Base-by-base conservation (phyloP, 2,888 invertebrate species). In the Platypus cylindrus region DNA sequence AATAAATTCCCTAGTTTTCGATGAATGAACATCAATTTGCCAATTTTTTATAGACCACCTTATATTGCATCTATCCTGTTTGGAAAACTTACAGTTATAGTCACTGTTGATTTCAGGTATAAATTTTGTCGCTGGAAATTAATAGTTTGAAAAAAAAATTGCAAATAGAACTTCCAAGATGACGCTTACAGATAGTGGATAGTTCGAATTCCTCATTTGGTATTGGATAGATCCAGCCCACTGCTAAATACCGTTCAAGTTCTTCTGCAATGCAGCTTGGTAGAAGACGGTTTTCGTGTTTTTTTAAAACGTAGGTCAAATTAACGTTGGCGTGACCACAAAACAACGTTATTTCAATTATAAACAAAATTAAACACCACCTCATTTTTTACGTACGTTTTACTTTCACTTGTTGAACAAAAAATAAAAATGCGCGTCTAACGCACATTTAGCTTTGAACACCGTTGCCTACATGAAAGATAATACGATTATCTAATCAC, bases 201-300 rank as follows among this genome's bases (percentile, higher is more conserved):
- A 52, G 30, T 17, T 46, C 40, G 26, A 45, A 45, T 30, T 45
- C 37, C 29, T 22, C 38, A 15, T 38, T 41, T n/a, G 52, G 51
- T 30, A 58, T 43, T 5, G 58, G 58, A 38, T 53, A 59, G 15
- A 54, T 45, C 58, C 58, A 59, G 12, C 54, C 56, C 15, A 58
- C 44, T 9, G 49, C 59, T n/a, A 49, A 43, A 44, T 58, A 53
- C 20, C 53, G 44, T 22, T 54, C 54, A 25, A 50, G 42, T 34
- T 54, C 56, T 38, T 56, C 55, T 5, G 54, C 57, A 25, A 59
- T 44, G 44, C 58, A 59, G 41, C 51, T 53, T 3, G 54, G 53
- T 30, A 51, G 45, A 5, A 52, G 28, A 11, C 30, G 36, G 25
- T 35, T 37, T 13, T 38, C 43, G 17, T 47, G 43, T 16, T 43